Base-by-base conservation (phyloP, 2,113 vertebrate species). In the Anhinga anhinga region DNA sequence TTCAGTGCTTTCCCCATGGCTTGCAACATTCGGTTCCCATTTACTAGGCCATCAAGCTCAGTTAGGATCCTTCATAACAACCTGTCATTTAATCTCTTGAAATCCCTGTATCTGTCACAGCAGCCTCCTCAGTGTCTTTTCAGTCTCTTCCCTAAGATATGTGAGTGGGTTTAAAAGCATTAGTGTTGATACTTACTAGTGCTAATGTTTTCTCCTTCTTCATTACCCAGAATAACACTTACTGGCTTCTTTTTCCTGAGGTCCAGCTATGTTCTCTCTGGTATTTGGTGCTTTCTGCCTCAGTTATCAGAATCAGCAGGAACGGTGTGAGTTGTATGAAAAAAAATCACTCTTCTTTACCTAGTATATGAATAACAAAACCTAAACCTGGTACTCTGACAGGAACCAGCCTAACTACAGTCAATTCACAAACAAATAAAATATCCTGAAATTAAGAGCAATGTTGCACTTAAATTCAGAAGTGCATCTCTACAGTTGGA, bases 11-110 rank as follows among this genome's bases (percentile, higher is more conserved):
- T 93, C 34, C 32, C 81, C 69, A 59, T 73, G 61, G 32, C 82
- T 96, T 81, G 77, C 55, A 88, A 86, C 55, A 55, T 83, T 94
- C 88, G 66, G 45, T 80, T 97, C 86, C 91, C 91, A 90, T 62
- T 96, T 93, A 81, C 47, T 50, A 95, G 78, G 67, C 86, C 72
- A 88, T 94, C 80, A 11, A 81, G 80, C 81, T 97, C 97, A 96
- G 83, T 97, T 94, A 97, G 44, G n/a, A 70, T 88, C 88, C 82
- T 96, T 82, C 52, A 58, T 80, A 95, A 85, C 81, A 90, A 89
- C 66, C 42, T 94, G 95, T 85, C 97, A 96, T 70, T 95, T 94
- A 93, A 72, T 88, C 88, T 96, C 67, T 85, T 90, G 84, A 90
- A 55, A 66, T 44, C 71, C 83, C 49, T 1, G 0, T 90, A 65